Percentiles rank a stretch among this genome's conserved stretches.
Evolutionary conservation across 2,888 invertebrate genomes (phyloP).

Genomic region (Caenorhabditis zanzibari): DNA sequence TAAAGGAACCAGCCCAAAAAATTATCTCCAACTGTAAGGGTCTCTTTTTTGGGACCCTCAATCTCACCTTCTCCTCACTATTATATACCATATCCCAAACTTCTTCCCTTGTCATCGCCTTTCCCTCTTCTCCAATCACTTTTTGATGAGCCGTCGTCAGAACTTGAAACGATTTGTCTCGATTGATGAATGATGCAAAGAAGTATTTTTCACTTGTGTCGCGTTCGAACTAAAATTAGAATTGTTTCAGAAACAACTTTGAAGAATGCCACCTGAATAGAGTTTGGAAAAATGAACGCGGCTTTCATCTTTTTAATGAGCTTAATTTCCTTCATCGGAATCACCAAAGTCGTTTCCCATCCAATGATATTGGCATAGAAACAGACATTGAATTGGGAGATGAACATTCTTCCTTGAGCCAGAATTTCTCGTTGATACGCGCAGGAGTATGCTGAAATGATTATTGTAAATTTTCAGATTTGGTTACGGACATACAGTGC

Average conservation of each 20-base stretch:
- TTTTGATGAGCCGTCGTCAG: slow-evolving; percentile 93
- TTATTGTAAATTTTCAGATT: too few species aligned
- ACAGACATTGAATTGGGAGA: slow-evolving; percentile 95
- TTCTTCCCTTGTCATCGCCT: slow-evolving; percentile 69
- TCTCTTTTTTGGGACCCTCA: too few species aligned
- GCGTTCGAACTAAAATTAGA: slow-evolving; percentile 66
- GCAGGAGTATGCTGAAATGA: slow-evolving; percentile 93
- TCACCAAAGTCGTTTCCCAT: slow-evolving; percentile 86
- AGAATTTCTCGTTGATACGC: slow-evolving; percentile 96
- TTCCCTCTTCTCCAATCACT: slow-evolving; percentile 89
- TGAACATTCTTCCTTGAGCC: slow-evolving; percentile 95
- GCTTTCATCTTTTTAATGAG: slow-evolving; percentile 96
- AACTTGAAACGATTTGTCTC: slow-evolving; percentile 96
- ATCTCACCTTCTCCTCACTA: slow-evolving; percentile 41
- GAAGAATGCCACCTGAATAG: slow-evolving; percentile 87
- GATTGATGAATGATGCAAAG: slow-evolving; percentile 94
- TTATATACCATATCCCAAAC: slow-evolving; percentile 75
- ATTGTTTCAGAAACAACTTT: not conserved
- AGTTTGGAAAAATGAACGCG: slow-evolving; percentile 93
- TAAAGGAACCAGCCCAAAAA: too few species aligned
- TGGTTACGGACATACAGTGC: too few species aligned
- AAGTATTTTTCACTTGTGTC: slow-evolving; percentile 86
- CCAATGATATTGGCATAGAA: slow-evolving; percentile 98
- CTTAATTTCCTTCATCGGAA: slow-evolving; percentile 93
- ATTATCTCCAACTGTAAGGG: too few species aligned